Base-by-base conservation (phyloP, 1,140 invertebrate genomes). In the Leptestheria dahalacensis region DNA sequence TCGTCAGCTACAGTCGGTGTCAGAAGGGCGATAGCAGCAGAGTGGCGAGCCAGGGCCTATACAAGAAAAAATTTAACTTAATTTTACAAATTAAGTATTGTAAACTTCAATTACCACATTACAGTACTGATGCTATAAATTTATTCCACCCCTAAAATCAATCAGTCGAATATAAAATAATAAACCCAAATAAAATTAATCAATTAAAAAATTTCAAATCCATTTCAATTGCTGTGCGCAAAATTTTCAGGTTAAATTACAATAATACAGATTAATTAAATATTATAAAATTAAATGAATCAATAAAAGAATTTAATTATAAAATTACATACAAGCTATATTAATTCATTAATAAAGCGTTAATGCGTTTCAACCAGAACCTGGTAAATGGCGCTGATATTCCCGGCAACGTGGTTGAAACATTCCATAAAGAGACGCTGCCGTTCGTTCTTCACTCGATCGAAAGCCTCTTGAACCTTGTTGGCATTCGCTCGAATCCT, bases 301-400 rank as follows among this genome's bases (percentile, higher is more conserved):
- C 33, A 41, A 15, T 41, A 41, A 41, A 9, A 6, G 6, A 9
- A 9, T 9, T 41, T 41, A 41, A 1, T 20, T 57, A 18, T 18
- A 46, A 18, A 15, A 50, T 10, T 24, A 48, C 49, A 1, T 0
- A 18, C 10, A n/a, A 2, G 15, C 20, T 0, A 11, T 10, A 20
- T 18, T 46, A 2, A 46, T 58, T 59, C 49, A 1, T n/a, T 4
- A 9, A 54, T n/a, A 25, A 4, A 9, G 12, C 18, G 6, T 41
- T 15, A 9, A 15, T 41, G 6, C 15, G 33, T 41, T 41, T 41
- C n/a, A 10, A 3, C 57, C 64, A 60, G 66, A 64, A 88, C 85
- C 80, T 98, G 99, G 71, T 99, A 99, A 71, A 99, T 98, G 48
- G 88, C 85, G 76, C 99, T 96, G 65, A 99, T 99, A 68, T 88